Evolutionary conservation across 1,140 invertebrate species (phyloP), one percentile per base, ranked within the genome.

Genomic region (Lordiphosa mommai): DNA sequence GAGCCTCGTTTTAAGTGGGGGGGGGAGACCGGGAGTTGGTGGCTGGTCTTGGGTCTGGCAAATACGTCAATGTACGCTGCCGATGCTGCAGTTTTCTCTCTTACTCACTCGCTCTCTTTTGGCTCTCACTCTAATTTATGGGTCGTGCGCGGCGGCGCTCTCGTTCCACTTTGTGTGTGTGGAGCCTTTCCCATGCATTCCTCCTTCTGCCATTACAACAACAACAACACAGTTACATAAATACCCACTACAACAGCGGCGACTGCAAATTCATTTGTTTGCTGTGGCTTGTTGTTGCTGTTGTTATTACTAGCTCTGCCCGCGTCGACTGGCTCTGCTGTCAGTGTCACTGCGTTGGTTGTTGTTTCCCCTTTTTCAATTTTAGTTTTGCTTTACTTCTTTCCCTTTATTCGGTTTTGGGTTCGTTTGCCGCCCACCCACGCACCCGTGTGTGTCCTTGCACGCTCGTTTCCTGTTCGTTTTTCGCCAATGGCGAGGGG

Each of bases 231-330:
- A 70, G 73, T 80, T 79, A 79, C 74, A 79, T 80, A 79, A 79
- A 79, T 79, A 79, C 55, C 51, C 70, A 30, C 30, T 48, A 66
- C 63, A 66, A 23, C 27, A 14, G 60, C 41, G 60, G 30, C 53
- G 58, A 72, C 68, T 69, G 72, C 77, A 77, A 76, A 77, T 67
- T 84, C 71, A 82, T 82, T 69, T 80, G 65, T 73, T 70, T 82
- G 61, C 29, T 30, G 36, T 14, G 36, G 32, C 29, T 44, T 48
- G 41, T 40, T 47, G 23, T 41, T 56, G 30, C 17, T 63, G 30
- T 33, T 72, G 60, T 53, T 68, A 53, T 53, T 70, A 55, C 61
- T 72, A 58, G 59, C 61, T 68, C 67, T 82, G 77, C 55, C 40
- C 43, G 51, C 52, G 63, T 57, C 13, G 32, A 16, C 48, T 43